phyloP scores from a whole-genome alignment of 30 jellyfish, hydroid and myxozoan genomes.

The Mastigias papua region DNA sequence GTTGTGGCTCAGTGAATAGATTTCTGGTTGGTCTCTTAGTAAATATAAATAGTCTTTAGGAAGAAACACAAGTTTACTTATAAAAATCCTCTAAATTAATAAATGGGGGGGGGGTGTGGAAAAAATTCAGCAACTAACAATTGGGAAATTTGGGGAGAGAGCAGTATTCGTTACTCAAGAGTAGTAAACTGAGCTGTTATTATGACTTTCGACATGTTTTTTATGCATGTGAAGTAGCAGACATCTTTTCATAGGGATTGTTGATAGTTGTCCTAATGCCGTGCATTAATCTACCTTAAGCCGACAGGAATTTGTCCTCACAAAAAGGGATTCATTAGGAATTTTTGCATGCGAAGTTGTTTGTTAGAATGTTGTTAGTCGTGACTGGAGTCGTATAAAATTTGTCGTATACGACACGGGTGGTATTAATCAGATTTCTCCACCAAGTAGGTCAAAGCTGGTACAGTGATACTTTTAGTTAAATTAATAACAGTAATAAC shows the following conservation, averaged over 20 bases:
- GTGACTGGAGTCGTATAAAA: neutral
- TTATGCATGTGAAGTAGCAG: neutral
- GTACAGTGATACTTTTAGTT: neutral
- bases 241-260: neutral
- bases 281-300: neutral
- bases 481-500: slow-evolving; percentile 4
- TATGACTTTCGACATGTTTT: neutral
- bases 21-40: no score
- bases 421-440: neutral
- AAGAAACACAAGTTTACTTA: no score
- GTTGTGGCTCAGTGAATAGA: no score
- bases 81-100: no score
- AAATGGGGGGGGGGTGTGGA: no score
- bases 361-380: neutral
- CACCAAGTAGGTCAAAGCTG: neutral
- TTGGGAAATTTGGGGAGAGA: no score
- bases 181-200: neutral
- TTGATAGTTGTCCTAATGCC: neutral
- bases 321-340: neutral
- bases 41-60: no score
- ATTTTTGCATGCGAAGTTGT: neutral
- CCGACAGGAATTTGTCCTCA: neutral
- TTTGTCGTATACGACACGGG: neutral
- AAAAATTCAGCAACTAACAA: no score
- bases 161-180: no score